Base-by-base conservation (phyloP, 1,140 invertebrate genomes). In the Cotesia vestalis region DNA sequence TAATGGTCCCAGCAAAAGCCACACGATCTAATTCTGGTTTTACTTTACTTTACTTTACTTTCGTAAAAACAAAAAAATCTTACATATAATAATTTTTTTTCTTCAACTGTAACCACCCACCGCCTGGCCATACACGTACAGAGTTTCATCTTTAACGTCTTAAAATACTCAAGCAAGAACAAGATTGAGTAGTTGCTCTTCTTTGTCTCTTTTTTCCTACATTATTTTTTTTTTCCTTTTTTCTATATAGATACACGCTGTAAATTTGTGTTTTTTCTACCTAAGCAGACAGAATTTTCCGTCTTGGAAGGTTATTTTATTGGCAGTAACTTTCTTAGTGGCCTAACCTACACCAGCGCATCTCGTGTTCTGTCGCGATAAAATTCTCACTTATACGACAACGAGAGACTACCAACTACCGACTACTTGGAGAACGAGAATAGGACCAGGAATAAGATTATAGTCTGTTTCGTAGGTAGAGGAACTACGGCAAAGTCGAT, bases 11-110 rank as follows among this genome's bases (percentile, higher is more conserved):
- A 38, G 35, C 27, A 27, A 38, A 62, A 38, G 34, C 35, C 46
- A 46, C 40, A 46, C 20, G 52, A 67, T 67, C 66, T 67, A 67
- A 67, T 67, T 67, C 53, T 4, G 62, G 66, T 67, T 55, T 35
- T 46, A 46, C 40, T 46, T 46, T 46, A 46, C 40, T 46, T 46
- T 46, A 46, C 40, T 46, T 46, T 46, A 46, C 40, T 46, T 27
- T 27, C 1, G 27, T 2, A 27, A 27, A 27, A 34, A 34, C 1
- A 36, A 5, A 34, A 61, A 61, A 20, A 27, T 6, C 17, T 40
- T n/a, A 64, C 40, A n/a, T 38, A 12, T 12, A 38, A 20, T 20
- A 27, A 8, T 61, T 64, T 64, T 63, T 40, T 64, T 64, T 46
- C 6, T 46, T 9, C 6, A 46, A 46, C 8, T 8, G 2, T 46